Conservation (phyloP, 2,888 invertebrate genomes). For the Cephonodes hylas region DNA sequence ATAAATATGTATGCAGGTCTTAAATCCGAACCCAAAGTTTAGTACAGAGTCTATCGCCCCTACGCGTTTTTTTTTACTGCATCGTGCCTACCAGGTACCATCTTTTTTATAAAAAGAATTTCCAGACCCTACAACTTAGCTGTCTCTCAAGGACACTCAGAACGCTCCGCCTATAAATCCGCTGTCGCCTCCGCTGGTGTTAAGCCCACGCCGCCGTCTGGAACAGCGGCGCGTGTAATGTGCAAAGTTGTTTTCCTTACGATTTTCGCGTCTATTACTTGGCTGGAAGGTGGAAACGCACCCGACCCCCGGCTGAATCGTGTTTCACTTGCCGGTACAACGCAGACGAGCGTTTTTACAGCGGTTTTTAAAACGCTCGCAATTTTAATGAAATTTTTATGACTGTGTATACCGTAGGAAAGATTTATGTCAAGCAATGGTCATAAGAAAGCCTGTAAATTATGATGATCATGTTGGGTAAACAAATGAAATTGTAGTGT, state of each 20-base stretch:
- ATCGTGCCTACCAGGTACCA: too few relatives aligned
- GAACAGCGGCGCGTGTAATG: conserved; percentile 43
- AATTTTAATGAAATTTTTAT: not conserved
- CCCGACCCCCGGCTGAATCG: conserved; percentile 22
- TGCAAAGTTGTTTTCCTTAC: conserved; percentile 54
- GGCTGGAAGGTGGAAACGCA: conserved; percentile 42
- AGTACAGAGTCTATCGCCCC: too few relatives aligned
- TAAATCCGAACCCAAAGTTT: too few relatives aligned
- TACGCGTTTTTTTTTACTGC: too few relatives aligned
- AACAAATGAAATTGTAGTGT: too few relatives aligned
- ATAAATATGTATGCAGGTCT: too few relatives aligned
- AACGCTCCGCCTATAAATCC: not conserved
- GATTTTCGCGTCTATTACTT: conserved; percentile 45
- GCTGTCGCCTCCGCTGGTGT: conserved; percentile 21
- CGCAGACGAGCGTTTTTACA: conserved; percentile 22
- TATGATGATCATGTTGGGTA: too few relatives aligned
- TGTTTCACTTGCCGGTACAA: conserved; percentile 17
- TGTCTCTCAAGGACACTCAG: not conserved
- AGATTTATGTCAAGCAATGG: too few relatives aligned
- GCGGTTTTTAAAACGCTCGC: not conserved
- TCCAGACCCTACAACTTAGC: too few relatives aligned
- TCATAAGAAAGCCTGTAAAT: too few relatives aligned
- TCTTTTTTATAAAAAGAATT: too few relatives aligned
- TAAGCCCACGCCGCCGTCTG: conserved; percentile 13
- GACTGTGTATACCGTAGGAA: too few relatives aligned